These are phyloP conservation scores for Tamandua tetradactyla DNA, from an alignment of 2,797 vertebrate species.

Conservation along the genomic window DNA sequence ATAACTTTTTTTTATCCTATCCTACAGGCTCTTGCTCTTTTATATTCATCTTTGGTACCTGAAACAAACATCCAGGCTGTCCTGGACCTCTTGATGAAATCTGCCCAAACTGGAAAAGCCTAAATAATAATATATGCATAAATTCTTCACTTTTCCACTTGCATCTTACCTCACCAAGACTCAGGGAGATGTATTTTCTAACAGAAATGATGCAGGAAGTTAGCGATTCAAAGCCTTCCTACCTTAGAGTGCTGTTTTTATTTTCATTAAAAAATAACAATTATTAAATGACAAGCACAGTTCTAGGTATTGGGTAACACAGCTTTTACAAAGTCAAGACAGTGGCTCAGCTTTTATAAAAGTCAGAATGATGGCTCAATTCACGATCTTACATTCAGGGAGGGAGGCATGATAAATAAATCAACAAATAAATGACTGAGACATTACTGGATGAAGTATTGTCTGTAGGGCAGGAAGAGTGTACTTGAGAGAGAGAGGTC, in stretches of 20 bases:
- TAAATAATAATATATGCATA: background rate
- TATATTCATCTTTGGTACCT: background rate
- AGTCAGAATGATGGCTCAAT: too few species aligned
- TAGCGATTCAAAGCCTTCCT: background rate
- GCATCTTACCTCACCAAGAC: background rate
- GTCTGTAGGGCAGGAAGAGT: too few species aligned
- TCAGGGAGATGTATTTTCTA: background rate
- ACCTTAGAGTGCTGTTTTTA: background rate
- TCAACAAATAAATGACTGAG: accelerated
- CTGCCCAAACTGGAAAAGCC: background rate
- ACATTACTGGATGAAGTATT: accelerated
- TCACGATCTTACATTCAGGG: background rate
- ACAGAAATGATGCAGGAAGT: background rate
- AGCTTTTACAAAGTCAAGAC: background rate
- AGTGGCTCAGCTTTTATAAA: background rate
- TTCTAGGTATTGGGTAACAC: background rate
- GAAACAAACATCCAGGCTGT: background rate
- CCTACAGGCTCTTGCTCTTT: background rate
- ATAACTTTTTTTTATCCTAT: background rate
- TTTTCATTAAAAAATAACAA: background rate
- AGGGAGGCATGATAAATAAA: background rate
- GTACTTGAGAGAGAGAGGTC: background rate
- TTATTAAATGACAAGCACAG: background rate
- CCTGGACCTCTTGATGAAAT: background rate
- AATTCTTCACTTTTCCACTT: background rate